Percentiles rank a stretch among this genome's conserved stretches.
Conservation (phyloP, 2,113 vertebrate species). For the Oreochromis aureus region DNA sequence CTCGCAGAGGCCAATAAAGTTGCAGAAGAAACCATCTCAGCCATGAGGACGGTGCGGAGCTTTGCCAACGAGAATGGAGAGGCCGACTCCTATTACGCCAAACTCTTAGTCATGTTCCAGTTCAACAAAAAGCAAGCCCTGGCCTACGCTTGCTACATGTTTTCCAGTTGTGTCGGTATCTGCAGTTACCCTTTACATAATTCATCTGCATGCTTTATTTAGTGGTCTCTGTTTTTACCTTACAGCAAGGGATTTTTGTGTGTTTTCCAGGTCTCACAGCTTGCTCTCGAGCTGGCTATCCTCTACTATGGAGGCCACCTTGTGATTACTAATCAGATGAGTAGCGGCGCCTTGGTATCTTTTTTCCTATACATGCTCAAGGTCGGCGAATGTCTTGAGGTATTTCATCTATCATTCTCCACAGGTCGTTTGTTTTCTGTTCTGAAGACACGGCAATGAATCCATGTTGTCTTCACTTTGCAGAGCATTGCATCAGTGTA, state of each 20-base stretch:
- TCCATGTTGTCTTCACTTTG: neutral
- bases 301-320: constrained; percentile 93
- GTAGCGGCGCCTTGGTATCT: constrained; percentile 82
- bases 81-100: constrained; percentile 76
- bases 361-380: constrained; percentile 93
- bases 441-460: neutral
- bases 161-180: constrained; percentile 85
- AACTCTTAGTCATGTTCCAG: constrained; percentile 82
- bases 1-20: constrained; percentile 91
- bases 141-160: constrained; percentile 88
- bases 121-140: constrained; percentile 88
- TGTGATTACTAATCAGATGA: constrained; percentile 87
- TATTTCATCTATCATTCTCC: constrained; percentile 6
- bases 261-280: constrained; percentile 79
- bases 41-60: constrained; percentile 92
- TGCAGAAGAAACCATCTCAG: constrained; percentile 89
- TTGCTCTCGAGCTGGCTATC: constrained; percentile 87
- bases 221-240: neutral
- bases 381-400: constrained; percentile 90
- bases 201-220: neutral
- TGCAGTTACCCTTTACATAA: neutral
- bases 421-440: neutral
- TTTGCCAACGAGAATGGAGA: constrained; percentile 87
- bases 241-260: neutral
- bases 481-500: constrained; percentile 91